These are phyloP conservation scores for Hydractinia echinata DNA, from an alignment of 30 jellyfish, hydroid and myxozoan species.

Conservation along the genomic window DNA sequence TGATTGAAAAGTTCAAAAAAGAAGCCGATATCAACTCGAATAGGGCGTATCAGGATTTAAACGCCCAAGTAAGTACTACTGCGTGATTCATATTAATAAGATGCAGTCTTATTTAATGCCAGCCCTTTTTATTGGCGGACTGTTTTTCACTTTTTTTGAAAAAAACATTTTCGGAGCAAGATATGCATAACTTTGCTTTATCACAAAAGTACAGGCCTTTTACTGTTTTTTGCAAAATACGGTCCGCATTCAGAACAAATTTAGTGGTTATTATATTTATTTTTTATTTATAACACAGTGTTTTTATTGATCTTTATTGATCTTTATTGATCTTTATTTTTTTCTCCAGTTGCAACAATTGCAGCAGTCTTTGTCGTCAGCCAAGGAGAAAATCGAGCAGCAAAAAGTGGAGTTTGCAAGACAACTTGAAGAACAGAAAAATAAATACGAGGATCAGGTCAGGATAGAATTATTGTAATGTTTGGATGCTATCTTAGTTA, in stretches of 20 bases:
- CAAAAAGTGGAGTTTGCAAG: neutral
- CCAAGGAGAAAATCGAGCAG: constrained; percentile 19
- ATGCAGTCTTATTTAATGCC: too few species aligned
- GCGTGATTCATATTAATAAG: too few species aligned
- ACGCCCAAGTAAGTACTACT: constrained; percentile 4
- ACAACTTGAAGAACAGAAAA: neutral
- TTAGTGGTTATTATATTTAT: too few species aligned
- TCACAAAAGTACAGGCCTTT: neutral
- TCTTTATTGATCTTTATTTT: neutral
- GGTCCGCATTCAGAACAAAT: too few species aligned
- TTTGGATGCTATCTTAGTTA: too few species aligned
- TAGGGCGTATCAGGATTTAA: constrained; percentile 1
- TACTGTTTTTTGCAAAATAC: neutral
- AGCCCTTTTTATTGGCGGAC: too few species aligned
- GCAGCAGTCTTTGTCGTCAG: constrained; percentile 6
- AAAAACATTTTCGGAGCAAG: too few species aligned
- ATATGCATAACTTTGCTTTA: too few species aligned
- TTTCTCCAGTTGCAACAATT: constrained; percentile 17
- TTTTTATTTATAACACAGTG: too few species aligned
- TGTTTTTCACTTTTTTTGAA: too few species aligned
- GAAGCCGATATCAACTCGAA: constrained; percentile 23
- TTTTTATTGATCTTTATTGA: neutral
- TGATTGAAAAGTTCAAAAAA: constrained; percentile 24
- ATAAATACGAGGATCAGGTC: constrained; percentile 21
- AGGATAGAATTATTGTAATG: neutral